These are phyloP conservation scores for Microctenopoma steveboyesi DNA, from an alignment of 2,797 vertebrate genomes.

Conservation along the genomic window DNA sequence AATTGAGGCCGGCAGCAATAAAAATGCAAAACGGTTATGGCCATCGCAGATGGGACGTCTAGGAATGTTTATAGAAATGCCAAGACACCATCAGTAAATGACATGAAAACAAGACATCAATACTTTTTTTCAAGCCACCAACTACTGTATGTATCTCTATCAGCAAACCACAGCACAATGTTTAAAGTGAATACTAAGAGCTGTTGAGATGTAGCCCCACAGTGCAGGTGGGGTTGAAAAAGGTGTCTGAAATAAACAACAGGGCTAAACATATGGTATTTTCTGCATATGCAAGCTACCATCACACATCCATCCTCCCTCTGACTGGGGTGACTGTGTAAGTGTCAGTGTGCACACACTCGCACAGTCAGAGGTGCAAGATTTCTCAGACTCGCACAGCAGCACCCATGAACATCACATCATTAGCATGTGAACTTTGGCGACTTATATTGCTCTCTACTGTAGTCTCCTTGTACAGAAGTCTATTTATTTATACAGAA, in stretches of 20 bases:
- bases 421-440: conserved; percentile 20
- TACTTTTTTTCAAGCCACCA: no score
- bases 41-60: not conserved
- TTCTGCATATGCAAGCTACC: conserved; percentile 54
- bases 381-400: conserved; percentile 15
- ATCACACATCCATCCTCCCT: conserved; percentile 29
- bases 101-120: not conserved
- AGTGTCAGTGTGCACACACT: conserved; percentile 18
- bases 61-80: not conserved
- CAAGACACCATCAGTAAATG: not conserved
- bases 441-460: conserved; percentile 3
- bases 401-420: conserved; percentile 12
- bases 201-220: conserved; percentile 24
- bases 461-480: not conserved
- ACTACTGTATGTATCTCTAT: no score
- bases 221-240: conserved; percentile 51
- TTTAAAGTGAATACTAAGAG: conserved; percentile 3
- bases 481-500: conserved; percentile 18
- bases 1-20: not conserved
- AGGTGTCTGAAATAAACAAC: conserved; percentile 38
- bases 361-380: conserved; percentile 24
- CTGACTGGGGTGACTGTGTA: not conserved
- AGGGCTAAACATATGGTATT: conserved; percentile 65
- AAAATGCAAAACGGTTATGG: not conserved
- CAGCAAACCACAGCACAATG: not conserved